phyloP scores from a whole-genome alignment of 2,113 vertebrate species.

The Phalacrocorax aristotelis region DNA sequence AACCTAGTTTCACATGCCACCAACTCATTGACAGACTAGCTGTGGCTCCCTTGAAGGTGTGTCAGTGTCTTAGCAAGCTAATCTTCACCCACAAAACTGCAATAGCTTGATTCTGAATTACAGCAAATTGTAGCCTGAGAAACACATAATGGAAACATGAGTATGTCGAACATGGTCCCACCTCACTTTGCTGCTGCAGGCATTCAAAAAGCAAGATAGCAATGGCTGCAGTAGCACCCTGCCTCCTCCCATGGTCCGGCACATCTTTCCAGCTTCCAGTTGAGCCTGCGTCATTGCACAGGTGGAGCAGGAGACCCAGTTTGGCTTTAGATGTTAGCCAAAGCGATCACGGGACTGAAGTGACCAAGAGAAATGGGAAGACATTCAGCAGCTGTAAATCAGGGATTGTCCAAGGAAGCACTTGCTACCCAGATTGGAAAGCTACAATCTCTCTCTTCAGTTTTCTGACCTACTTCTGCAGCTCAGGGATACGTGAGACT shows the following conservation, averaged over 20 bases:
- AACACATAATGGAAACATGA: background rate
- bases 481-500: background rate
- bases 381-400: background rate
- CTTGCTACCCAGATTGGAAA: background rate
- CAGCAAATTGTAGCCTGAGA: background rate
- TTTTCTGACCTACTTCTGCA: slow-evolving; percentile 21
- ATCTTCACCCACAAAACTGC: background rate
- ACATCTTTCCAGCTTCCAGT: background rate
- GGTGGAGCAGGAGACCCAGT: background rate
- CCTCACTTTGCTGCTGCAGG: background rate
- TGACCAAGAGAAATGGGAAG: background rate
- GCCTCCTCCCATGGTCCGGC: background rate
- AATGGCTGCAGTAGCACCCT: background rate
- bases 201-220: background rate
- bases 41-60: background rate
- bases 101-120: background rate
- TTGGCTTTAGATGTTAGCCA: background rate
- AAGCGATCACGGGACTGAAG: background rate
- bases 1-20: background rate
- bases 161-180: background rate
- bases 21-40: background rate
- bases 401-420: background rate
- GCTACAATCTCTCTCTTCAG: background rate
- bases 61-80: background rate
- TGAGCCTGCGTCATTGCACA: background rate